Base-by-base conservation (phyloP, 2,888 invertebrate genomes). In the Stratiomys singularior region DNA sequence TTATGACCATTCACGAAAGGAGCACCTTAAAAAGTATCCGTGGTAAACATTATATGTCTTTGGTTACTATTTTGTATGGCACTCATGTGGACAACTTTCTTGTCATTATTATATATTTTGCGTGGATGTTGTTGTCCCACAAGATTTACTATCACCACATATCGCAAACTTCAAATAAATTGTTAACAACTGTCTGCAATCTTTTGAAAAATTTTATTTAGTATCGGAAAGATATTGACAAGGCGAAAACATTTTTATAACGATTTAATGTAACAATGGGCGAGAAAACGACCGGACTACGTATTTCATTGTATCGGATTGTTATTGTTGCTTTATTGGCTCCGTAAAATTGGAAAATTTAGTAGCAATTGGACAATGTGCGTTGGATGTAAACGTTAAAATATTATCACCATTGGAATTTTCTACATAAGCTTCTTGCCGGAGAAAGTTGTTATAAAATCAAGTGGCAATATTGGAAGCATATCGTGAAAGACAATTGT, bases 391-490 rank as follows among this genome's bases (percentile, higher is more conserved):
- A 9, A 5, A 9, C 37, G 52, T 52, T 52, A 13, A 52, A 52
- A 9, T 3, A 37, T 37, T 37, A 37, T 37, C 37, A 37, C 37
- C 37, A 37, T 37, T 37, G 37, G 37, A 37, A 9, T 4, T 52
- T 52, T 52, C 52, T 13, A 52, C 9, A 37, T 52, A n/a, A 9
- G 52, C 4, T 13, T 52, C 37, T 37, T 66, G 15, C 11, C 3
- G 37, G 66, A 66, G 66, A 66, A 66, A 66, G 66, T 37, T 66
- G 1, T 18, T 27, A 37, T 21, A 30, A 66, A 66, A n/a, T 52
- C 18, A 18, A 18, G 15, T 52, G 52, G 5, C 3, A 37, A 66
- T 66, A 37, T 37, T 27, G 66, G 37, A 28, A 66, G 15, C 3
- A 21, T 66, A 37, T 37, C 18, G 28, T 18, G 9, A 37, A 18